Base-by-base conservation (phyloP, 2,888 invertebrate species). In the Exephanes ischioxanthus region DNA sequence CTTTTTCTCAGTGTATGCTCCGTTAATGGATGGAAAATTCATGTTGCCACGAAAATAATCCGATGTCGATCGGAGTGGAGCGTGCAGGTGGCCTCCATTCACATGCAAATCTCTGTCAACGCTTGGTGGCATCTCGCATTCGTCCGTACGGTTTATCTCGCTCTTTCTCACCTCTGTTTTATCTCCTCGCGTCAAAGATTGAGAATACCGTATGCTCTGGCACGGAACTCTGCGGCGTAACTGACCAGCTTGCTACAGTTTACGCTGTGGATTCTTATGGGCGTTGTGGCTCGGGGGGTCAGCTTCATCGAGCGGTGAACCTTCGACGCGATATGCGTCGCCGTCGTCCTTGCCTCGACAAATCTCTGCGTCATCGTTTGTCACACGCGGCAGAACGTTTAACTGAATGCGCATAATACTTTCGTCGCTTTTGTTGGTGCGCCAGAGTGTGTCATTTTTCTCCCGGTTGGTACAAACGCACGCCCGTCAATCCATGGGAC, bases 31-130 rank as follows among this genome's bases (percentile, higher is more conserved):
- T 83, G 88, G 88, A 90, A 92, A 91, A 91, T 85, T 87, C 87
- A 87, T 90, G 91, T 91, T 87, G 87, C 83, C 87, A 82, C 87
- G 89, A 91, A 90, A 91, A 92, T 91, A 92, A 91, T 92, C 92
- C 90, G 88, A 86, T 85, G 87, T 86, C 90, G 91, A 91, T 92
- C 91, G 90, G 90, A 89, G 88, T 88, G 88, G 83, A 55, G 80
- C 84, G 68, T 67, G 84, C 86, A 85, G 82, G 84, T 81, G 79
- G 73, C 48, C 48, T 80, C 90, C 88, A 93, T 93, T 93, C 92
- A 91, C 90, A 93, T 93, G 93, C 91, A 92, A 93, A 93, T 93
- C 87, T 90, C 90, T 90, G 92, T 93, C 93, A 92, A 93, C 92
- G 91, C 80, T 87, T 86, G 77, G 76, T 80, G 80, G 86, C 84